phyloP scores from a whole-genome alignment of 2,113 vertebrate species.

The Genyomyrus donnyi region DNA sequence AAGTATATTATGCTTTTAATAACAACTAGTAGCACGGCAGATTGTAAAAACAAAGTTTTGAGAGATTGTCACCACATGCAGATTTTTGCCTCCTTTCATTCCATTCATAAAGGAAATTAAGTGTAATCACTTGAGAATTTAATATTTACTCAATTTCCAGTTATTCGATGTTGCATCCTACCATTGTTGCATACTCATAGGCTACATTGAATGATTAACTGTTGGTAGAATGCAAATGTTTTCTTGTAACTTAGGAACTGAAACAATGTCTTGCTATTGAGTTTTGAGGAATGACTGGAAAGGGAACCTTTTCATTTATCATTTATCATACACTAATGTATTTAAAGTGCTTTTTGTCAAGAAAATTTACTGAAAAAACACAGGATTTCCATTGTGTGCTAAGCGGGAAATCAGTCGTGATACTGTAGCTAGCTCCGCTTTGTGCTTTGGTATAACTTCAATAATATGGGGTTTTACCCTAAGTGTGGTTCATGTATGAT shows the following conservation, averaged over 20 bases:
- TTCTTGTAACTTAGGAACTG: not conserved
- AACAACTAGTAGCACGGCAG: too few relatives aligned
- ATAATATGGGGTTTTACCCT: too few relatives aligned
- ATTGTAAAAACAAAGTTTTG: too few relatives aligned
- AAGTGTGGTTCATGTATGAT: too few relatives aligned
- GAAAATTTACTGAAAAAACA: not conserved
- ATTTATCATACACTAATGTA: not conserved
- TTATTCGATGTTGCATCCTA: not conserved
- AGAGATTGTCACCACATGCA: not conserved
- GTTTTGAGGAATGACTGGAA: not conserved
- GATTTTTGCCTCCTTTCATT: not conserved
- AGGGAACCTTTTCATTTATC: not conserved
- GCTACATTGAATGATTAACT: not conserved
- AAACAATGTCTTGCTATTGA: not conserved
- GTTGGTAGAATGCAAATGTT: not conserved
- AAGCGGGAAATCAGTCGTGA: not conserved
- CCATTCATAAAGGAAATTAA: not conserved
- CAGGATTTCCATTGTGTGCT: not conserved
- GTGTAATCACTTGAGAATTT: not conserved
- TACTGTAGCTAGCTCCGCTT: not conserved
- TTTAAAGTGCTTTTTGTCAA: not conserved
- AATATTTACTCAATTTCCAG: not conserved
- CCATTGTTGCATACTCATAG: not conserved
- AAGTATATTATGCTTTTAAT: too few relatives aligned
- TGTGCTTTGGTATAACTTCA: too few relatives aligned